These are phyloP conservation scores for Megalopta genalis DNA, from an alignment of 1,140 invertebrate genomes.

Conservation along the genomic window DNA sequence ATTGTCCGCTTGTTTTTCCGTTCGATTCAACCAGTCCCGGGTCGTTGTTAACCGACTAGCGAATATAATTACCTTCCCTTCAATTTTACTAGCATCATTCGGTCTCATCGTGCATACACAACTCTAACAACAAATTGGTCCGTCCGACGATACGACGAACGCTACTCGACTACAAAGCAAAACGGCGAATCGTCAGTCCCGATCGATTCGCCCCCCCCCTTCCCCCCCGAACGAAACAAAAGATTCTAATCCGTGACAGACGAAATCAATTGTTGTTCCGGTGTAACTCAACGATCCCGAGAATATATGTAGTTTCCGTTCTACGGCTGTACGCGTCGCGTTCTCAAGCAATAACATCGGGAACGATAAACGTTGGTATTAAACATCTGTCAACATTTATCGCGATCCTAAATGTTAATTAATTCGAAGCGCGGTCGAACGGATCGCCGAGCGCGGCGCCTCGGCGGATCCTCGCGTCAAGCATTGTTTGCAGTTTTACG, in stretches of 20 bases:
- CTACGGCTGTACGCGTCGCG: not conserved
- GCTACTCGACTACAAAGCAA: not conserved
- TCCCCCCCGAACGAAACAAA: not conserved
- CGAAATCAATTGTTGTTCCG: not conserved
- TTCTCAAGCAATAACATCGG: not conserved
- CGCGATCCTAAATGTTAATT: not conserved
- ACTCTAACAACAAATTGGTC: conserved; percentile 3
- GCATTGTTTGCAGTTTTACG: not conserved
- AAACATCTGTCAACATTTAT: not conserved
- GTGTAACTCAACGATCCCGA: not conserved
- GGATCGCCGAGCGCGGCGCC: conserved; percentile 17
- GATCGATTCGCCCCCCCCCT: not conserved
- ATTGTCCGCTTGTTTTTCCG: conserved; percentile 56
- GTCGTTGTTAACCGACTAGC: conserved; percentile 16
- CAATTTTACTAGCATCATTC: conserved; percentile 27
- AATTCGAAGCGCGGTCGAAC: conserved; percentile 11
- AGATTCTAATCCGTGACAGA: not conserved
- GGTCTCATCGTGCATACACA: conserved; percentile 27
- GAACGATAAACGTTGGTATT: not conserved
- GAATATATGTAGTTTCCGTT: not conserved
- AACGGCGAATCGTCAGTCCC: not conserved
- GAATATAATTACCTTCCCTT: conserved; percentile 48
- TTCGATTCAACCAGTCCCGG: conserved; percentile 31
- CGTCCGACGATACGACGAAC: conserved; percentile 19
- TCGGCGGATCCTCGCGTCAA: not conserved